A percentile compares a stretch with the other conserved stretches of the same genome.
phyloP scores from a whole-genome alignment of 2,113 vertebrate species.

The Athene noctua region DNA sequence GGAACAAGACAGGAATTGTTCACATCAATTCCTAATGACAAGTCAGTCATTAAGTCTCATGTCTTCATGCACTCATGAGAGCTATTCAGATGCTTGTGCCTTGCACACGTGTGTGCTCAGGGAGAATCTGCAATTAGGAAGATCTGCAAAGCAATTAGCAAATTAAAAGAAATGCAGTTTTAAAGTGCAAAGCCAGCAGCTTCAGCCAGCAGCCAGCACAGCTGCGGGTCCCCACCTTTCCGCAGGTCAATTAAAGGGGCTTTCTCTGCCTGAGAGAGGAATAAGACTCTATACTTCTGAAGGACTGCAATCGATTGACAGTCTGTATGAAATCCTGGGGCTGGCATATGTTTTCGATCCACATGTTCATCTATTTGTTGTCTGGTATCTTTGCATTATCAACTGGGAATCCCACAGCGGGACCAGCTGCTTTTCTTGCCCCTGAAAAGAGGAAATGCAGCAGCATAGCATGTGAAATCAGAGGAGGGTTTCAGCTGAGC shows the following conservation, averaged over 20 bases:
- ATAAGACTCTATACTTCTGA: not conserved
- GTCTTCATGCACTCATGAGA: not conserved
- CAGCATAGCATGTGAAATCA: not conserved
- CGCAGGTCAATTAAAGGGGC: not conserved
- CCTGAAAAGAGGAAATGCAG: not conserved
- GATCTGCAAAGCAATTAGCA: not conserved
- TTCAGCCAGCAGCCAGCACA: not conserved
- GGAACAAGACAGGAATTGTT: not conserved
- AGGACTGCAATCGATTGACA: not conserved
- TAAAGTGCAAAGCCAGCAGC: not conserved
- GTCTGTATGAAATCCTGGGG: not conserved
- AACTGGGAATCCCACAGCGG: not conserved
- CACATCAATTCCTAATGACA: no score
- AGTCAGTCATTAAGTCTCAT: not conserved
- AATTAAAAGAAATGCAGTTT: not conserved
- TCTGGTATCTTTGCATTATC: not conserved
- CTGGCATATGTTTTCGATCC: not conserved
- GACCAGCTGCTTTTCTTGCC: not conserved
- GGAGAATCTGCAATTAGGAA: not conserved
- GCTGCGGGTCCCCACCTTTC: not conserved
- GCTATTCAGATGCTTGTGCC: not conserved
- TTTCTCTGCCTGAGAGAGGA: not conserved
- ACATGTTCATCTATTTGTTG: not conserved
- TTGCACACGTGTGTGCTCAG: not conserved
- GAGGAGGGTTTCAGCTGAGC: conserved; percentile 1